These are phyloP conservation scores for Drosophila demipolita DNA, from an alignment of 2,888 invertebrate species.

Conservation along the genomic window DNA sequence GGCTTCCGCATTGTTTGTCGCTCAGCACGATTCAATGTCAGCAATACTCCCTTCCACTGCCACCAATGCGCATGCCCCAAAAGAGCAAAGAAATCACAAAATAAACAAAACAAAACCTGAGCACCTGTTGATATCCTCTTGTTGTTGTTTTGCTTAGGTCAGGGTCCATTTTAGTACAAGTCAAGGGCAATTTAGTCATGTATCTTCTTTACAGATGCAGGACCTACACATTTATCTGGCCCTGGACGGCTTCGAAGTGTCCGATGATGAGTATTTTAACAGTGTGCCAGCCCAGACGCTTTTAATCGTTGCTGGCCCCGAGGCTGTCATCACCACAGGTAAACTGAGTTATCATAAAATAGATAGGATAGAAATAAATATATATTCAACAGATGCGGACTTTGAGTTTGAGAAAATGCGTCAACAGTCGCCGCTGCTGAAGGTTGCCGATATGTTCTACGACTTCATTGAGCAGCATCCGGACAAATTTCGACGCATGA, in stretches of 20 bases:
- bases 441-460: constrained; percentile 89
- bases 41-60: constrained; percentile 2
- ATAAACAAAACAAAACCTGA: constrained; percentile 8
- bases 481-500: constrained; percentile 84
- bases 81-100: constrained; percentile 2
- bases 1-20: constrained; percentile 62
- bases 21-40: constrained; percentile 76
- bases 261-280: constrained; percentile 91
- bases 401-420: constrained; percentile 82
- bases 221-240: constrained; percentile 87
- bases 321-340: constrained; percentile 88
- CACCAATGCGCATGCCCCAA: constrained; percentile 57
- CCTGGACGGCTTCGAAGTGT: constrained; percentile 89
- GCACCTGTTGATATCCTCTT: constrained; percentile 64
- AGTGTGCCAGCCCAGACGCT: constrained; percentile 91
- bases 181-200: constrained; percentile 56
- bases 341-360: background rate
- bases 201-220: constrained; percentile 68
- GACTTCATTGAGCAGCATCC: constrained; percentile 89
- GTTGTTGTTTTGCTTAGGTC: constrained; percentile 39
- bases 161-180: constrained; percentile 45
- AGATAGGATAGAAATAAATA: background rate
- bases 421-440: constrained; percentile 87
- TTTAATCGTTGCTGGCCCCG: constrained; percentile 87
- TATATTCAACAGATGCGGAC: constrained; percentile 76